Evolutionary conservation across 2,888 invertebrate genomes (phyloP).

Genomic region (Drosophila monieri): DNA sequence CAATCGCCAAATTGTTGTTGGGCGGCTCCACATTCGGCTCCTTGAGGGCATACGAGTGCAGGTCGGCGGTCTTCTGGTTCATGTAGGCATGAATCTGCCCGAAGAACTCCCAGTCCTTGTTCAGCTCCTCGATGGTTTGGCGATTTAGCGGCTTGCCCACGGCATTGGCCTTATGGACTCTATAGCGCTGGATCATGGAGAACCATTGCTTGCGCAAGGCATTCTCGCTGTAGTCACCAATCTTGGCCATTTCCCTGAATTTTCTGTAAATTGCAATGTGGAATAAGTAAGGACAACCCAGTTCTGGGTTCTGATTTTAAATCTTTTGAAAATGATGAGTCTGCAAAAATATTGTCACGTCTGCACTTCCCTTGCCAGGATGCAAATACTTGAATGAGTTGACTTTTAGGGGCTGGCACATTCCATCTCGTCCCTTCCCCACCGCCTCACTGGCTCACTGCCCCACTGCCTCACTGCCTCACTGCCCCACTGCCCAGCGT

Average conservation of each 20-base stretch:
- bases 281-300: too few species aligned
- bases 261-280: constrained; percentile 3
- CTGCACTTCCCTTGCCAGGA: too few species aligned
- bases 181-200: constrained; percentile 79
- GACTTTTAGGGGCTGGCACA: too few species aligned
- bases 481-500: too few species aligned
- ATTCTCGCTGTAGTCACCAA: constrained; percentile 77
- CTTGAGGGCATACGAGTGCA: constrained; percentile 81
- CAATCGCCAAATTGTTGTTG: constrained; percentile 44
- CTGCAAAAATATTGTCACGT: too few species aligned
- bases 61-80: constrained; percentile 80
- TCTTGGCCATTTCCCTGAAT: constrained; percentile 71
- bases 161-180: constrained; percentile 76
- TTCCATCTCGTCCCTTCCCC: too few species aligned
- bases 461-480: too few species aligned
- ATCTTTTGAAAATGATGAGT: too few species aligned
- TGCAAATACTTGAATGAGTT: too few species aligned
- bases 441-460: too few species aligned
- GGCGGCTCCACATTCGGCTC: constrained; percentile 52
- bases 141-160: constrained; percentile 38
- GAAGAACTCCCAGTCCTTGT: constrained; percentile 82
- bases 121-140: constrained; percentile 49
- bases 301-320: too few species aligned
- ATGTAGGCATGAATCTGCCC: constrained; percentile 80
- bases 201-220: constrained; percentile 82